Base-by-base conservation (phyloP, 1,140 invertebrate genomes). In the Philopotamus ludificatus region DNA sequence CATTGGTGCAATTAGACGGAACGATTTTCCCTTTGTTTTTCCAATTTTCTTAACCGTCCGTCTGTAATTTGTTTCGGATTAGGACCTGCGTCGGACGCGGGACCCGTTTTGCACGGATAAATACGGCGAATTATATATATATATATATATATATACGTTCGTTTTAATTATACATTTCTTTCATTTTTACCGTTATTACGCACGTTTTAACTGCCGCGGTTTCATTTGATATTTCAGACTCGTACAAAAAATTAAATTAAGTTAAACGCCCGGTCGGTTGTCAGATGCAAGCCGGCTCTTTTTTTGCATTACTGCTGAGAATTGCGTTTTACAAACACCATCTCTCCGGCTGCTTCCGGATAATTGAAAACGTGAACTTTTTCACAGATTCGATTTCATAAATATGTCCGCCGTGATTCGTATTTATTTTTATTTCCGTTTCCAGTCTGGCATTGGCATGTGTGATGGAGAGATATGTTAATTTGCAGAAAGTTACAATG, bases 21-120 rank as follows among this genome's bases (percentile, higher is more conserved):
- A n/a, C n/a, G n/a, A n/a, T n/a, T n/a, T n/a, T n/a, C n/a, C n/a
- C n/a, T n/a, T n/a, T n/a, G n/a, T n/a, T n/a, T n/a, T n/a, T n/a
- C n/a, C n/a, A n/a, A n/a, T n/a, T n/a, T n/a, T n/a, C n/a, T n/a
- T n/a, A n/a, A n/a, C n/a, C n/a, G n/a, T n/a, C n/a, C n/a, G n/a
- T 15, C 28, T 61, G 21, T 62, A 62, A 62, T 62, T 62, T 62
- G 51, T 51, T 62, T 62, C 22, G 51, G 21, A 62, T 50, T 62
- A 62, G 45, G 42, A 51, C n/a, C 28, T n/a, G 26, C 42, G 63
- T 65, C 53, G 22, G 16, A 12, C 18, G 23, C 62, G 57, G 62
- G 18, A 28, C 12, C 53, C 26, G 23, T 42, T 45, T 25, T 20
- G 57, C 21, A 2, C 16, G 42, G 20, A 57, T 54, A 25, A 65